phyloP scores from a whole-genome alignment of 2,888 invertebrate genomes.

The Tolmerus cingulatus region DNA sequence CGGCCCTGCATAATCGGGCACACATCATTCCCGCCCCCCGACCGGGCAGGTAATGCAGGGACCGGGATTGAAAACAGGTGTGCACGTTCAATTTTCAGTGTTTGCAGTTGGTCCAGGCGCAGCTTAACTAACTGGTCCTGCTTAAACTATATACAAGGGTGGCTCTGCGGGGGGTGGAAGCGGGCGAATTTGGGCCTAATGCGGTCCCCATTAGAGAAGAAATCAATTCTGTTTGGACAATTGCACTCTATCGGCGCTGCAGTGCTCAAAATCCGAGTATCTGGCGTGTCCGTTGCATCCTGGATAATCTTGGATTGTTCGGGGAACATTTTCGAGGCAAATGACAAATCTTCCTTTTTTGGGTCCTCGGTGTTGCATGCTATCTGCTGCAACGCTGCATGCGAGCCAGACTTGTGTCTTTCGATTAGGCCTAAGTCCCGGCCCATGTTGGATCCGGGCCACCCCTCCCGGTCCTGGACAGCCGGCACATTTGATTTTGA shows the following conservation, averaged over 20 bases:
- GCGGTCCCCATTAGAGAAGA: constrained; percentile 14
- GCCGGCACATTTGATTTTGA: background rate
- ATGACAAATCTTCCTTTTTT: constrained; percentile 12
- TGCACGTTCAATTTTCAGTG: constrained; percentile 34
- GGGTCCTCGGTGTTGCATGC: background rate
- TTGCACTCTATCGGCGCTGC: background rate
- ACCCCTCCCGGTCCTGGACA: background rate
- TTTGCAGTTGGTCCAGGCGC: constrained; percentile 7
- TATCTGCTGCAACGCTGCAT: background rate
- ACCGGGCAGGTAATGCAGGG: background rate
- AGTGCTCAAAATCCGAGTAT: background rate
- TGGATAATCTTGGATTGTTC: background rate
- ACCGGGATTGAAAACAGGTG: constrained; percentile 10
- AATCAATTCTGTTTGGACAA: constrained; percentile 37
- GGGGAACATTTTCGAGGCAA: background rate
- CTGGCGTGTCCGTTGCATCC: background rate
- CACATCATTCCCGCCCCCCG: background rate
- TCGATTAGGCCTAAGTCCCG: background rate
- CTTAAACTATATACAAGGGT: background rate
- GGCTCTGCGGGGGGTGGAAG: background rate
- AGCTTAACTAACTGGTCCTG: constrained; percentile 24
- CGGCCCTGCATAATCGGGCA: constrained; percentile 19
- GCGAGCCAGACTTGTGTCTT: background rate
- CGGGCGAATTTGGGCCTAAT: background rate
- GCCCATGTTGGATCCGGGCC: background rate